Conservation (phyloP, 1,140 invertebrate species). For the Limonius californicus region DNA sequence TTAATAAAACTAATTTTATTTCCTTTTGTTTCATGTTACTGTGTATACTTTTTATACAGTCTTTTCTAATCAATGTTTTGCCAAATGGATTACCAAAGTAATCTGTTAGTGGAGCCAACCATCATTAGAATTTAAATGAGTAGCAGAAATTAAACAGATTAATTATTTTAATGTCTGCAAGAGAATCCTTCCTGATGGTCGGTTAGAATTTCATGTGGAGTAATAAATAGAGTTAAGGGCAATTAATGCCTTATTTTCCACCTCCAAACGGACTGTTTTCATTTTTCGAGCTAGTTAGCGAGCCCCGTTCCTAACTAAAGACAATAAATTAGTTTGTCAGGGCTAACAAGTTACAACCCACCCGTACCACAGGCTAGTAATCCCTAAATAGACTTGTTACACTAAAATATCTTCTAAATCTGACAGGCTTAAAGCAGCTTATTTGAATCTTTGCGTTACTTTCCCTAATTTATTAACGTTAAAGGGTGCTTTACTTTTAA, state of each 20-base stretch:
- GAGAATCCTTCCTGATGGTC: too few relatives aligned
- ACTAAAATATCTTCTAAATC: constrained; percentile 14
- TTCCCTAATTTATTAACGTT: constrained; percentile 12
- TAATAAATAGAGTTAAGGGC: not conserved
- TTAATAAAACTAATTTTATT: too few relatives aligned
- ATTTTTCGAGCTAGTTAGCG: not conserved
- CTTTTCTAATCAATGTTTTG: too few relatives aligned
- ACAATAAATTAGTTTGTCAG: constrained; percentile 12
- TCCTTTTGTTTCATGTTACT: too few relatives aligned
- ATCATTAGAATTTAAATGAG: too few relatives aligned
- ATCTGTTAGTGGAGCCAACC: too few relatives aligned
- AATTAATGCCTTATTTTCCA: not conserved
- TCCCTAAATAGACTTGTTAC: constrained; percentile 13
- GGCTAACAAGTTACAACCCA: constrained; percentile 13
- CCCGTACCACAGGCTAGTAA: constrained; percentile 11
- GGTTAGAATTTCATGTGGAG: too few relatives aligned
- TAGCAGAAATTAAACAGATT: too few relatives aligned
- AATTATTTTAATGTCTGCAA: too few relatives aligned
- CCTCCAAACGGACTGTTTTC: not conserved
- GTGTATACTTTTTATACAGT: too few relatives aligned
- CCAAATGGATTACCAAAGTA: too few relatives aligned
- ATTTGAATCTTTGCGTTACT: constrained; percentile 15
- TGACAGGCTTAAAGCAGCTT: constrained; percentile 12
- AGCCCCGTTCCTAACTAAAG: not conserved
- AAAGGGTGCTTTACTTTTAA: constrained; percentile 3